Evolutionary conservation across 2,888 invertebrate genomes (phyloP).

Genomic region (Drosophila suboccidentalis): DNA sequence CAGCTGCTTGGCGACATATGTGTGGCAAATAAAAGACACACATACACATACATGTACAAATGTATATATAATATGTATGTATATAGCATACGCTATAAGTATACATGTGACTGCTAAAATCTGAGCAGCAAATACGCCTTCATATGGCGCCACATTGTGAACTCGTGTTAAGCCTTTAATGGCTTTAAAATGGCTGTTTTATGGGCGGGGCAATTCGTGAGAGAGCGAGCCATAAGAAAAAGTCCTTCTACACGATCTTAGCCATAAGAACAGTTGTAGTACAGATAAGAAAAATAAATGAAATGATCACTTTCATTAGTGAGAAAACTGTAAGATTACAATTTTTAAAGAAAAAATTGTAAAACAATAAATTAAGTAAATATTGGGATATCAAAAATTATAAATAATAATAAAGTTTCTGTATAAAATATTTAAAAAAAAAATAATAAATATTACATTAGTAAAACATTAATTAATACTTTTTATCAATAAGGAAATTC

Average conservation of each 20-base stretch:
- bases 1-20: conserved; percentile 67
- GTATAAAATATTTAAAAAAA: too few relatives aligned
- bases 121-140: conserved; percentile 17
- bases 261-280: too few relatives aligned
- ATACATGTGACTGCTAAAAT: conserved; percentile 45
- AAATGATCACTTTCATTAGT: too few relatives aligned
- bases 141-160: conserved; percentile 38
- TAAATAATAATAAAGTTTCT: too few relatives aligned
- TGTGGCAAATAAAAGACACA: conserved; percentile 62
- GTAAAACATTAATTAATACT: too few relatives aligned
- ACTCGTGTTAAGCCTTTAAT: conserved; percentile 63
- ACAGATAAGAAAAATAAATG: too few relatives aligned
- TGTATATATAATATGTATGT: conserved; percentile 1
- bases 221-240: background rate
- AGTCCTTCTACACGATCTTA: background rate
- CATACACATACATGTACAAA: conserved; percentile 9
- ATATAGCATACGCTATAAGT: background rate
- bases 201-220: background rate
- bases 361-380: too few relatives aligned
- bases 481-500: too few relatives aligned
- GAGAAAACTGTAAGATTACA: too few relatives aligned
- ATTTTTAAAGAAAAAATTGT: too few relatives aligned
- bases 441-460: too few relatives aligned
- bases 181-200: conserved; percentile 57
- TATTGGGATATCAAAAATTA: too few relatives aligned